A percentile compares a stretch with the other conserved stretches of the same genome.
Evolutionary conservation across 2,888 invertebrate species (phyloP).

Genomic region (Torymus texanus): DNA sequence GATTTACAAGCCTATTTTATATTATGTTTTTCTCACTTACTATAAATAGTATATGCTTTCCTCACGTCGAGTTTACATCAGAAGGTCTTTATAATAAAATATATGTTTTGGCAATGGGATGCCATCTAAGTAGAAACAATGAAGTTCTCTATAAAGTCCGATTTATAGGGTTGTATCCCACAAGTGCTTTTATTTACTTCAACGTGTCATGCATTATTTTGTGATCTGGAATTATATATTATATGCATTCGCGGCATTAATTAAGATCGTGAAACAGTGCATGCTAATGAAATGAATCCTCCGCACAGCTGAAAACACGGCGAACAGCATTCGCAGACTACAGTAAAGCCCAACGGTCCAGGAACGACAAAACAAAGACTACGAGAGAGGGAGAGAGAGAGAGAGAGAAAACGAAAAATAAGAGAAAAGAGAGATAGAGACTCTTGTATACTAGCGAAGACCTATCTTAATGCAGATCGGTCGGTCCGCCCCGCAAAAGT

Average conservation of each 20-base stretch:
- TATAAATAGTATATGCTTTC: too few relatives aligned
- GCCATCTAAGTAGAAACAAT: too few relatives aligned
- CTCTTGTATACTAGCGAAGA: constrained; percentile 23
- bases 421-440: constrained; percentile 6
- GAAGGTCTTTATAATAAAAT: too few relatives aligned
- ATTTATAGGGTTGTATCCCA: background rate
- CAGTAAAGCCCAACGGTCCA: background rate
- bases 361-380: constrained; percentile 11
- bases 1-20: too few relatives aligned
- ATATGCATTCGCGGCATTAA: constrained; percentile 19
- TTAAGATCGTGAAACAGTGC: background rate
- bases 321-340: background rate
- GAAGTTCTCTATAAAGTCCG: too few relatives aligned
- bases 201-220: background rate
- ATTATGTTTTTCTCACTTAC: too few relatives aligned
- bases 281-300: constrained; percentile 6
- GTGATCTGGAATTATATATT: background rate
- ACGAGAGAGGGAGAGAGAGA: background rate
- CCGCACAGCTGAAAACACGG: too few relatives aligned
- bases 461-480: constrained; percentile 70
- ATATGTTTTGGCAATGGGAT: too few relatives aligned
- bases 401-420: constrained; percentile 2
- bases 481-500: constrained; percentile 62
- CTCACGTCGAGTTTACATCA: too few relatives aligned
- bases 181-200: constrained; percentile 22